These are phyloP conservation scores for Asbolus verrucosus DNA, from an alignment of 1,140 invertebrate species.

Conservation along the genomic window DNA sequence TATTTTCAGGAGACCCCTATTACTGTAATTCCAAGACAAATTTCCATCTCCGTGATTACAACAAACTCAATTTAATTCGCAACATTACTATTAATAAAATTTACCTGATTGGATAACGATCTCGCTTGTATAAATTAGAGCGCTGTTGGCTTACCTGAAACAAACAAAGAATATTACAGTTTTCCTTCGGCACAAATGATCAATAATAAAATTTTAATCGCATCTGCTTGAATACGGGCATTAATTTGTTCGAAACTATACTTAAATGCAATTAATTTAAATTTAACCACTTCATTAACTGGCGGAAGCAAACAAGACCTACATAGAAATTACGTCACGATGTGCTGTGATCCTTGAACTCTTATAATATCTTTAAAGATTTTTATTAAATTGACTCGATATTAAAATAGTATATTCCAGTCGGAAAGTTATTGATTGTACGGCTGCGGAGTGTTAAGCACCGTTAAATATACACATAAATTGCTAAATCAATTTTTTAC, in stretches of 20 bases:
- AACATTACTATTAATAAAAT: too few relatives aligned
- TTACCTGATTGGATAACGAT: not conserved
- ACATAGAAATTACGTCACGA: constrained; percentile 29
- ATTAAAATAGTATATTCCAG: constrained; percentile 15
- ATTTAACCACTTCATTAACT: constrained; percentile 26
- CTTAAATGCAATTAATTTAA: constrained; percentile 5
- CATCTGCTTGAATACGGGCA: too few relatives aligned
- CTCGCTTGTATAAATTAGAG: not conserved
- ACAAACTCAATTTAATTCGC: too few relatives aligned
- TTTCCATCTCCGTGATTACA: too few relatives aligned
- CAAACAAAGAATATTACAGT: constrained; percentile 1
- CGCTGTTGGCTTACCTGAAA: constrained; percentile 23
- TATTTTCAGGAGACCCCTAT: too few relatives aligned
- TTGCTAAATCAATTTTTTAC: constrained; percentile 18
- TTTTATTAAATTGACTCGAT: constrained; percentile 26
- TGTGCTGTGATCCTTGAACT: constrained; percentile 14
- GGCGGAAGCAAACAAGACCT: constrained; percentile 29
- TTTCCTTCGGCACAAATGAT: not conserved
- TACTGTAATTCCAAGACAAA: too few relatives aligned
- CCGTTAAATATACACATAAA: constrained; percentile 10
- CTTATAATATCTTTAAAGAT: constrained; percentile 25
- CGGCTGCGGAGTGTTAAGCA: not conserved
- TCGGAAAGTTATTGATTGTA: not conserved
- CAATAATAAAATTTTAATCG: not conserved
- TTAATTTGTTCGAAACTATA: constrained; percentile 5